A percentile compares a stretch with the other conserved stretches of the same genome.
These are phyloP conservation scores for Zygogramma bicolorata DNA, from an alignment of 2,888 invertebrate genomes.

Conservation along the genomic window DNA sequence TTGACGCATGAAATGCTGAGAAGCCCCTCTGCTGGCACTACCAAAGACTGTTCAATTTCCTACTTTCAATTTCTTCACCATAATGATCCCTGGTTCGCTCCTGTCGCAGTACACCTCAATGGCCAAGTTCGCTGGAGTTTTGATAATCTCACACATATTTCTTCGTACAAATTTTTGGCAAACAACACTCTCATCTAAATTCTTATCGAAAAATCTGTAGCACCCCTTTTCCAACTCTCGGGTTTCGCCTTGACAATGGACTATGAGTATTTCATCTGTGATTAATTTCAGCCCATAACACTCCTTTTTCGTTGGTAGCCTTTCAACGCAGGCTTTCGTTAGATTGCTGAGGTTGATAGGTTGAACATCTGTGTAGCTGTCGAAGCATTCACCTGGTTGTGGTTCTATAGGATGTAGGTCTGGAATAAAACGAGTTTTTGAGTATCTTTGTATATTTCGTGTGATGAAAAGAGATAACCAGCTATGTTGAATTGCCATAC, in stretches of 20 bases:
- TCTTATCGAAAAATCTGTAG: constrained; percentile 28
- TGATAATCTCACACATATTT: constrained; percentile 32
- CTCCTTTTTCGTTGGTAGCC: constrained; percentile 19
- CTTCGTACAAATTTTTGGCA: constrained; percentile 25
- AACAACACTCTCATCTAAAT: constrained; percentile 18
- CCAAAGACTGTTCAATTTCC: not conserved
- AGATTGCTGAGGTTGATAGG: constrained; percentile 33
- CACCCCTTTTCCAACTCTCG: constrained; percentile 22
- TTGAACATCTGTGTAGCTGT: constrained; percentile 30
- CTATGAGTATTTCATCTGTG: constrained; percentile 27
- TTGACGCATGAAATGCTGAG: no score
- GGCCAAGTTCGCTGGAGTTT: constrained; percentile 29
- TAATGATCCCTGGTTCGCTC: constrained; percentile 27
- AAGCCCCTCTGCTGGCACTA: no score
- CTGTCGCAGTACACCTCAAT: constrained; percentile 32
- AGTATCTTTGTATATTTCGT: not conserved
- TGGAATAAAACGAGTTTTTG: not conserved
- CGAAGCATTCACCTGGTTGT: constrained; percentile 30
- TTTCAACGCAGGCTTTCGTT: constrained; percentile 29
- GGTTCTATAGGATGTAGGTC: constrained; percentile 32
- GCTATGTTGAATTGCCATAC: not conserved
- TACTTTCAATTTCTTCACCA: constrained; percentile 7
- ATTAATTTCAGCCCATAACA: constrained; percentile 24
- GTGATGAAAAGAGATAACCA: no score
- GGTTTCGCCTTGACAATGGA: constrained; percentile 14